These are phyloP conservation scores for Umimayanthus kanabou DNA, from an alignment of 92 coral and sea anemone genomes.

Conservation along the genomic window DNA sequence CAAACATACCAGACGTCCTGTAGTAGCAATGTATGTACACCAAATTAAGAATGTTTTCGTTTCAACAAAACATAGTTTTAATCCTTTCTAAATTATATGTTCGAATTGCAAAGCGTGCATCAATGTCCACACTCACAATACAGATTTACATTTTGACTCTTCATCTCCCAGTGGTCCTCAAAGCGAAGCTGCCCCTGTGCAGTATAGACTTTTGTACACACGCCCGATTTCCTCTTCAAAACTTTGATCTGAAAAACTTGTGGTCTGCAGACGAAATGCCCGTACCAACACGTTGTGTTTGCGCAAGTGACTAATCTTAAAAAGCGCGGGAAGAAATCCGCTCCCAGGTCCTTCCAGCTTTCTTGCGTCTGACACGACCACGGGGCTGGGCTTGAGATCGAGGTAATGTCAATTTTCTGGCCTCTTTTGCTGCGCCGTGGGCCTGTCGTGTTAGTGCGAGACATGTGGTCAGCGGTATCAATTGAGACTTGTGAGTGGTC, in stretches of 20 bases:
- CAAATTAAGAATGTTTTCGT: neutral
- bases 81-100: neutral
- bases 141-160: slow-evolving; percentile 45
- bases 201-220: slow-evolving; percentile 51
- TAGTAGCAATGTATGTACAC: neutral
- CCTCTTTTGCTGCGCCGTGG: slow-evolving; percentile 30
- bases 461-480: slow-evolving; percentile 38
- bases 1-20: neutral
- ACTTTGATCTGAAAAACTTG: slow-evolving; percentile 56
- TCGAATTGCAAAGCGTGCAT: neutral
- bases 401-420: slow-evolving; percentile 35
- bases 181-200: slow-evolving; percentile 55
- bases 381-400: slow-evolving; percentile 51
- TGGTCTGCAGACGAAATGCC: slow-evolving; percentile 67
- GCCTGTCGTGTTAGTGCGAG: slow-evolving; percentile 5
- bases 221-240: slow-evolving; percentile 63
- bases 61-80: neutral
- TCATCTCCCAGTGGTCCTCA: slow-evolving; percentile 73
- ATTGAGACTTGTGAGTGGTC: slow-evolving; percentile 45
- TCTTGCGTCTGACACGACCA: slow-evolving; percentile 74
- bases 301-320: slow-evolving; percentile 63
- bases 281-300: slow-evolving; percentile 58
- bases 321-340: slow-evolving; percentile 65
- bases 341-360: slow-evolving; percentile 62
- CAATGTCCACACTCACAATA: slow-evolving; percentile 73